Evolutionary conservation across 2,888 invertebrate species (phyloP), one percentile per base, ranked within the genome.

Genomic region (Idaea straminata): DNA sequence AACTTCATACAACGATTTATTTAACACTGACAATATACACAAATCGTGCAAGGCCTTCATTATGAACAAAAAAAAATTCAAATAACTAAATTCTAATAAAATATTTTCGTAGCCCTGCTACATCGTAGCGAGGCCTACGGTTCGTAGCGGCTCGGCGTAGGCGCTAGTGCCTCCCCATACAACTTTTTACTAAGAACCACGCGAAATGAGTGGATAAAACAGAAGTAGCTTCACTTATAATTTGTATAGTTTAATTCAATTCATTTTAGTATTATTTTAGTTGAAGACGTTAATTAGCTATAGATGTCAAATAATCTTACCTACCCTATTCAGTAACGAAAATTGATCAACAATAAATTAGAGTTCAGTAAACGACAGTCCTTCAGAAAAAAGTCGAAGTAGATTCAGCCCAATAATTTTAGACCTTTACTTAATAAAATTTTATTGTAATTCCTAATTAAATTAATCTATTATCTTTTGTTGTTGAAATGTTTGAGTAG

Each of bases 101-200:
- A 75, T 65, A 70, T 71, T 70, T 74, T 71, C 70, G 69, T 82
- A 83, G 72, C 83, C 84, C 83, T 83, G 77, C 71, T 76, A 71
- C 76, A 66, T 69, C 71, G 81, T 78, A 80, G 82, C 81, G 70
- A 79, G 80, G 82, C 81, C 82, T 81, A 81, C 82, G 82, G 72
- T 67, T 78, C 77, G 77, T 80, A 78, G 80, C 85, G 82, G 79
- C 79, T 81, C 84, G 80, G 74, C 81, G 84, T 84, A 84, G 83
- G 84, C 82, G 85, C 82, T 82, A 81, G 82, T 82, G 81, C 75
- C 79, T 76, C 81, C 83, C 85, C 84, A 78, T 83, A 88, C 87
- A 91, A 92, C 91, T 92, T 92, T 91, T 91, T 92, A 90, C 88
- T 90, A 90, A 90, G 91, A 90, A 89, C 89, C 91, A 83, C 88